Percentiles rank a stretch among this genome's conserved stretches.
Evolutionary conservation across 2,797 vertebrate species (phyloP).

Genomic region (Champsocephalus esox): DNA sequence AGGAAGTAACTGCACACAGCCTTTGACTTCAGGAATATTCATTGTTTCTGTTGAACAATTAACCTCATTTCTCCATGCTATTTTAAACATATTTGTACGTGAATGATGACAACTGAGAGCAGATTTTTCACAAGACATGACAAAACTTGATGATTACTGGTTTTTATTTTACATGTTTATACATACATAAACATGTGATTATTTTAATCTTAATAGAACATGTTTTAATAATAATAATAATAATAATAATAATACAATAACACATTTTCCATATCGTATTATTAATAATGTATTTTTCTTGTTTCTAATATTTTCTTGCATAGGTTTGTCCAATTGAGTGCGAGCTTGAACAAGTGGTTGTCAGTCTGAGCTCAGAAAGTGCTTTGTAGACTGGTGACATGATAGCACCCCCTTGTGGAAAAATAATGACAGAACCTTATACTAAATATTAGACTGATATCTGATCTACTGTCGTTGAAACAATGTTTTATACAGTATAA

Average conservation of each 20-base stretch:
- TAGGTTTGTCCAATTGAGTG: background rate
- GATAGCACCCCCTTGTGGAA: conserved; percentile 58
- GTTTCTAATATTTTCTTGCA: background rate
- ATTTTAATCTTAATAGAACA: background rate
- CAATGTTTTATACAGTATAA: background rate
- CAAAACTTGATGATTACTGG: background rate
- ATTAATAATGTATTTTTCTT: background rate
- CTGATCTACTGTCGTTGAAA: too few species aligned
- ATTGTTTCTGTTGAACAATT: conserved; percentile 81
- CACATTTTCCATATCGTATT: too few species aligned
- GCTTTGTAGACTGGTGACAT: background rate
- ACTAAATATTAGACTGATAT: background rate
- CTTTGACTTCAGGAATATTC: conserved; percentile 76
- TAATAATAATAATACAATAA: too few species aligned
- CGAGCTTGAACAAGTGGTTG: background rate
- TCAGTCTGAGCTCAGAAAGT: too few species aligned
- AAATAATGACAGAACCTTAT: background rate
- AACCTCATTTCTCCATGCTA: conserved; percentile 49
- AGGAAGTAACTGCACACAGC: conserved; percentile 60
- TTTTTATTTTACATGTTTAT: conserved; percentile 1
- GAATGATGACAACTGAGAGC: conserved; percentile 37
- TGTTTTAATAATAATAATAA: background rate
- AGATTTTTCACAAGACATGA: background rate
- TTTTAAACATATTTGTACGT: conserved; percentile 55
- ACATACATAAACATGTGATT: background rate